Evolutionary conservation across 2,797 vertebrate genomes (phyloP).

Genomic region (Enteromius fasciolatus): DNA sequence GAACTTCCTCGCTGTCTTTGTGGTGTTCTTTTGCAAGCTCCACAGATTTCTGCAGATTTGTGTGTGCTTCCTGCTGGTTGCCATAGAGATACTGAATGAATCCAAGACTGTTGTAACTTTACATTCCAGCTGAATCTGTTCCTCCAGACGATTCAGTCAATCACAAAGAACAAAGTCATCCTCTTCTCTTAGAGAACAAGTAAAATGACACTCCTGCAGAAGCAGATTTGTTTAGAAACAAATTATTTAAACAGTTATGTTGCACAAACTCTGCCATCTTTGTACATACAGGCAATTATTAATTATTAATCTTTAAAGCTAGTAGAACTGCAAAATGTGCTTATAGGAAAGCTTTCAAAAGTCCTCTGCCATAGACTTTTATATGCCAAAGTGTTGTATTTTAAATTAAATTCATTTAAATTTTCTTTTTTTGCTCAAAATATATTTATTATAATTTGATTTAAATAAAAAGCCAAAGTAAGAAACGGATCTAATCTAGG

Average conservation of each 20-base stretch:
- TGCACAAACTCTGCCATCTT: no score
- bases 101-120: conserved; percentile 71
- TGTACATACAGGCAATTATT: no score
- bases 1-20: conserved; percentile 61
- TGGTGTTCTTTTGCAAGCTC: conserved; percentile 57
- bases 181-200: conserved; percentile 71
- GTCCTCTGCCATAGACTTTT: no score
- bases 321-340: no score
- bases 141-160: conserved; percentile 65
- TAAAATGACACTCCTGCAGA: conserved; percentile 80
- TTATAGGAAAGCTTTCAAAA: no score
- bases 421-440: no score
- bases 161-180: conserved; percentile 64
- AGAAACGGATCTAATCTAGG: no score
- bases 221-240: conserved; percentile 58
- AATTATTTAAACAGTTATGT: neutral
- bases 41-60: conserved; percentile 73
- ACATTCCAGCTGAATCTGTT: conserved; percentile 64
- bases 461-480: no score
- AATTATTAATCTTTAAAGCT: no score
- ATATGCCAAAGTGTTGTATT: no score
- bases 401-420: no score
- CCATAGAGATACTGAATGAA: conserved; percentile 73
- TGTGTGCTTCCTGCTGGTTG: conserved; percentile 70
- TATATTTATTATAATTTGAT: no score